phyloP scores from a whole-genome alignment of 2,113 vertebrate genomes.

The Phodopus roborovskii region DNA sequence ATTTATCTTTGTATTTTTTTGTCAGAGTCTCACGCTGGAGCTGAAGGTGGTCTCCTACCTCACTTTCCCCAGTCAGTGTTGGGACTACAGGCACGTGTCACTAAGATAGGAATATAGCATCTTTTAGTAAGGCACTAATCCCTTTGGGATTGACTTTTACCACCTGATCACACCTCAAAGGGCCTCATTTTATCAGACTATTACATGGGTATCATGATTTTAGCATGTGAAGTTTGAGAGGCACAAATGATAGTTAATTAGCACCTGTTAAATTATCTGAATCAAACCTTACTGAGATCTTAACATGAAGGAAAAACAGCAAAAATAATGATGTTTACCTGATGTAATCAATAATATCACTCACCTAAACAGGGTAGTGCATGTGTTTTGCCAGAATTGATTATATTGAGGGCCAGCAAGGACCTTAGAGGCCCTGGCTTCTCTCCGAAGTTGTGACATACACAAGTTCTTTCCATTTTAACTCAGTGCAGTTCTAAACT shows the following conservation, averaged over 20 bases:
- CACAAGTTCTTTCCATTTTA: constrained; percentile 24
- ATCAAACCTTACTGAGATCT: constrained; percentile 30
- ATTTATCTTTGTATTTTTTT: not conserved
- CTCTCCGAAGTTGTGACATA: not conserved
- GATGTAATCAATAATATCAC: not conserved
- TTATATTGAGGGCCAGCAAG: not conserved
- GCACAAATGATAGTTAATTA: not conserved
- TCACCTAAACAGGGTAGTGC: not conserved
- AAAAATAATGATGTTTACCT: constrained; percentile 3
- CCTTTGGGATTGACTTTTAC: not conserved
- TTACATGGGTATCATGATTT: not conserved
- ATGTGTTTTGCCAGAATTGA: not conserved
- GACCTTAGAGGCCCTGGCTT: not conserved
- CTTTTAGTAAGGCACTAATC: not conserved
- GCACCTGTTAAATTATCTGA: not conserved
- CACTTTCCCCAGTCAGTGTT: not conserved
- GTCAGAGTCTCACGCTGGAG: not conserved
- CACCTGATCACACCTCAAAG: not conserved
- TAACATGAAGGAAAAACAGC: constrained; percentile 50
- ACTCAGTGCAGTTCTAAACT: constrained; percentile 53
- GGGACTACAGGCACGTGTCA: not conserved
- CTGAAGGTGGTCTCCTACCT: not conserved
- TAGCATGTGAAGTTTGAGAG: not conserved
- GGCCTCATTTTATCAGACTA: not conserved
- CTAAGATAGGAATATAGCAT: not conserved